phyloP scores from a whole-genome alignment of 1,140 invertebrate species.

The Lordiphosa collinella region DNA sequence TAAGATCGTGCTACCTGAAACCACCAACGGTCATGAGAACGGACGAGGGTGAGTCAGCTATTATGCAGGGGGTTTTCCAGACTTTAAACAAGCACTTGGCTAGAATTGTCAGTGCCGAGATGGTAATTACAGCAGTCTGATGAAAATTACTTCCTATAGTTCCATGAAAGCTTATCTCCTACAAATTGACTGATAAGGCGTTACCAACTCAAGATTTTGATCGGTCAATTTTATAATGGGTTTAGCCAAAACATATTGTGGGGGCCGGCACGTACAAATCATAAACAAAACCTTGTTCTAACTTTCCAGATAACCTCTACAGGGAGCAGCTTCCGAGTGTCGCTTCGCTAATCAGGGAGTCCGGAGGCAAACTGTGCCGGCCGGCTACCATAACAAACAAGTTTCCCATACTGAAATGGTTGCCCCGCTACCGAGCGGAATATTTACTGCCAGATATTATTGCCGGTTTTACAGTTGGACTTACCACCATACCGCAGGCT shows the following conservation, averaged over 20 bases:
- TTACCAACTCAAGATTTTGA: slow-evolving; percentile 3
- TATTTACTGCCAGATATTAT: slow-evolving; percentile 86
- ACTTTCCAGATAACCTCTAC: slow-evolving; percentile 56
- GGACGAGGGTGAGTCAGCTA: slow-evolving; percentile 37
- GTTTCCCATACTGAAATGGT: slow-evolving; percentile 85
- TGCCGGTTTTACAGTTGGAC: slow-evolving; percentile 90
- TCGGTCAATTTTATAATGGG: background rate
- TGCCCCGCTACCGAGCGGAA: slow-evolving; percentile 83
- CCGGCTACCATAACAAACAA: slow-evolving; percentile 80
- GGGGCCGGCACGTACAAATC: slow-evolving; percentile 18
- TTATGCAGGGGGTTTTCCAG: slow-evolving; percentile 22
- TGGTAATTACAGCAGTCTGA: background rate
- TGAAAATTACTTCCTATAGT: no score
- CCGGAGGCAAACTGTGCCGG: slow-evolving; percentile 68
- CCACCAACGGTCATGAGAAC: slow-evolving; percentile 34
- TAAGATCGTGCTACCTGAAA: slow-evolving; percentile 1
- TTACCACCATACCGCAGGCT: slow-evolving; percentile 92
- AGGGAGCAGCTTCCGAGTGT: slow-evolving; percentile 61
- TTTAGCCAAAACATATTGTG: slow-evolving; percentile 1
- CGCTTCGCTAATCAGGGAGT: slow-evolving; percentile 43
- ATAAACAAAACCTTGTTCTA: slow-evolving; percentile 5
- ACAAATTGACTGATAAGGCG: no score
- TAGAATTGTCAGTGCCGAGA: rapidly evolving
- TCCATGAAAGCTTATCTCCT: no score
- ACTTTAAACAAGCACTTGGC: background rate